Base-by-base conservation (phyloP, 2,888 invertebrate species). In the Agriopis aurantiaria region DNA sequence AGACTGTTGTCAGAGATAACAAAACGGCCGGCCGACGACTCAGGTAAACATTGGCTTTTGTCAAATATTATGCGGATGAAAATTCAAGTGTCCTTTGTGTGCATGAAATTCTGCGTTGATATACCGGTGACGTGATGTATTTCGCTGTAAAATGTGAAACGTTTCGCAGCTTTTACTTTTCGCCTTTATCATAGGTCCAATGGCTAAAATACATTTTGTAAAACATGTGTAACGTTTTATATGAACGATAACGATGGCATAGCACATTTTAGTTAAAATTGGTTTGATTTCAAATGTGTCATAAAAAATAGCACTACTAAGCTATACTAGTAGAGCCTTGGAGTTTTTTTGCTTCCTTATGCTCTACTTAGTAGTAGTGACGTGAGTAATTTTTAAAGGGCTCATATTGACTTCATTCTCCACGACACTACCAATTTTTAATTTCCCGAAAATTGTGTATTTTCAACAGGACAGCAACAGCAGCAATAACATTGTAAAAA, bases 11-110 rank as follows among this genome's bases (percentile, higher is more conserved):
- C 88, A 89, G 81, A 85, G 89, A 89, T 89, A 91, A 89, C 88
- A 91, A 76, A 82, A 84, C 85, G 87, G 81, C 82, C 85, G 84
- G 75, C 84, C 81, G 81, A 80, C 85, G 81, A 81, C 84, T 83
- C 84, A 84, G 85, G 89, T 88, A 90, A 90, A 91, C 87, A 90
- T 88, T 84, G 85, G 84, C 86, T 70, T 86, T 88, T 88, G 87
- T 88, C 87, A 87, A 90, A 90, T 89, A 90, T 90, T 89, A 87
- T 88, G 85, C 83, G 85, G 84, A 88, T 88, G 83, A 88, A 90
- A 89, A 90, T 89, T 88, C 87, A 85, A 86, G 85, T 83, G 85
- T 86, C 87, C 86, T 86, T 86, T 86, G 84, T 88, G 62, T 84
- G 74, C 70, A 77, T 76, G 73, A 72, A 67, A 72, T 75, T 75